These are phyloP conservation scores for Rhegmatorhina hoffmannsi DNA, from an alignment of 2,113 vertebrate genomes.

Conservation along the genomic window DNA sequence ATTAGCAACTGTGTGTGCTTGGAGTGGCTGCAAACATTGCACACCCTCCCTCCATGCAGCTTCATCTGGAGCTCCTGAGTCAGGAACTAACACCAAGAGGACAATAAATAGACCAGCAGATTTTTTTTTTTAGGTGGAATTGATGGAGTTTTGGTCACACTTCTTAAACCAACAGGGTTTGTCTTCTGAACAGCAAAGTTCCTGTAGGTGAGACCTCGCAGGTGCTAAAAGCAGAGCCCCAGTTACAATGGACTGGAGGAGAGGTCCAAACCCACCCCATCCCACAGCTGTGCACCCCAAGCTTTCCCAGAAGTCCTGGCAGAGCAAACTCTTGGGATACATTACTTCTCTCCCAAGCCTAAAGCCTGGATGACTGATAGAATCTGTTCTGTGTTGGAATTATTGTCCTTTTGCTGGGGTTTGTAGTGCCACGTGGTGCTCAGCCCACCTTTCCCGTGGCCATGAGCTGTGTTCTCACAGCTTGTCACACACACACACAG, in stretches of 20 bases:
- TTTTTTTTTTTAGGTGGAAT: not conserved
- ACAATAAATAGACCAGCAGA: not conserved
- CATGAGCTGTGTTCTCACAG: not conserved
- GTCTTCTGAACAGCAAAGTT: not conserved
- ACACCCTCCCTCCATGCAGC: not conserved
- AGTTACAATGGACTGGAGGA: not conserved
- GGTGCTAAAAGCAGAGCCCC: not conserved
- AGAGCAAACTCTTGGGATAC: not conserved
- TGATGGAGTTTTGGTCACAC: not conserved
- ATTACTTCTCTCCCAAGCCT: not conserved
- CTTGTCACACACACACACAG: not conserved
- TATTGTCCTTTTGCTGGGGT: not conserved
- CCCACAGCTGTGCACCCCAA: not conserved
- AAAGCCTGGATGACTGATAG: not conserved
- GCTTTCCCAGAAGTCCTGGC: not conserved
- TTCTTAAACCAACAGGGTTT: not conserved
- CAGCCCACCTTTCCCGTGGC: not conserved
- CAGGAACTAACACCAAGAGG: not conserved
- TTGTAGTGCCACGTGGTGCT: accelerated
- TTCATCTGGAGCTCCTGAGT: not conserved
- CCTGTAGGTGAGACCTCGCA: not conserved
- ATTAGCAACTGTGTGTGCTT: not conserved
- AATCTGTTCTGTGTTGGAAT: not conserved
- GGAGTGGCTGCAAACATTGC: not conserved
- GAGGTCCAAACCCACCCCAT: not conserved